Percentiles rank a stretch among this genome's conserved stretches.
Conservation (phyloP, 1,140 invertebrate species). For the Thaumetopoea pityocampa region DNA sequence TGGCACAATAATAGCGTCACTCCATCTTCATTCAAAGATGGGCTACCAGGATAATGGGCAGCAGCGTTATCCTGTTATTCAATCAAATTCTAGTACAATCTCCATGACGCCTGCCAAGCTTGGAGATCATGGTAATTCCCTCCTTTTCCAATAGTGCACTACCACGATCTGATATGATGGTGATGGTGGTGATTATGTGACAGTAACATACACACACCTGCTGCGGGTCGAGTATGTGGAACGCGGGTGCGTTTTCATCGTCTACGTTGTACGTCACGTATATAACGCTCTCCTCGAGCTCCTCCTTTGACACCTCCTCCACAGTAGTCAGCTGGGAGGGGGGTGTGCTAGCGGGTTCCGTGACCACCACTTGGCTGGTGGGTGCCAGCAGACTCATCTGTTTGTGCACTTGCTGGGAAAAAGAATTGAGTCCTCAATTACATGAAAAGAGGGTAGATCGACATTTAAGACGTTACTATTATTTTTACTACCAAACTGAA, state of each 20-base stretch:
- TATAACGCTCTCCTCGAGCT: conserved; percentile 41
- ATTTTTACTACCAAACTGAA: no score
- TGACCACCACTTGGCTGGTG: conserved; percentile 4
- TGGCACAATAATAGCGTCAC: no score
- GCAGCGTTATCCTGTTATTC: no score
- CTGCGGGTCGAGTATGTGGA: conserved; percentile 39
- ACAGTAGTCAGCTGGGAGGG: neutral
- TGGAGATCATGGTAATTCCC: no score
- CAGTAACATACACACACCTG: conserved; percentile 24
- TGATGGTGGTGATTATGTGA: neutral
- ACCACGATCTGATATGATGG: neutral
- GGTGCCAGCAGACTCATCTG: conserved; percentile 45
- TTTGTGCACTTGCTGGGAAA: conserved; percentile 30
- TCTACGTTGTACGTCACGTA: conserved; percentile 55
- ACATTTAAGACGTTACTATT: no score
- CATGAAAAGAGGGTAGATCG: no score
- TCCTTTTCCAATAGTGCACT: no score
- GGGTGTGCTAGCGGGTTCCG: neutral
- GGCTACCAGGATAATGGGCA: no score
- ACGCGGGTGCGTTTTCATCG: conserved; percentile 29
- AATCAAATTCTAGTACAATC: no score
- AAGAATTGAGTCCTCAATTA: neutral
- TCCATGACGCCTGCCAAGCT: no score
- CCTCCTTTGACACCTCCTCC: conserved; percentile 10
- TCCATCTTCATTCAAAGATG: no score